Evolutionary conservation across 2,113 vertebrate genomes (phyloP), one percentile per base, ranked within the genome.

Genomic region (Alosa alosa): DNA sequence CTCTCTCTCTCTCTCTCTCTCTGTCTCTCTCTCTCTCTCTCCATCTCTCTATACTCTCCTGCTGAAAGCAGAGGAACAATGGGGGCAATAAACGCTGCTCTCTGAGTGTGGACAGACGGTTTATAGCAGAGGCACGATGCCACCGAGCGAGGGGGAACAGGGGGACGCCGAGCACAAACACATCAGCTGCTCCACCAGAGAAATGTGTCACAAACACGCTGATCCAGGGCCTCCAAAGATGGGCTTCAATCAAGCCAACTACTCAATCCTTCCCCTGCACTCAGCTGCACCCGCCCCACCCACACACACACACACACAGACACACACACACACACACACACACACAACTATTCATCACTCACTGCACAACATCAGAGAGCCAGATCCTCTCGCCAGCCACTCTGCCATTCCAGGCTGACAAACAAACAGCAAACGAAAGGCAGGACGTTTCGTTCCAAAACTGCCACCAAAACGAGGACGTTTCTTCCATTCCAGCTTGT

Each of bases 311-410:
- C 50, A 52, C 50, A 52, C 50, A 52, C 50, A 52, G 3, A 88
- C 85, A 88, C 86, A 78, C 86, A 84, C 84, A 52, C 50, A 52
- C 50, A 52, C 8, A 52, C 50, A 52, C 41, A 44, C 41, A 44
- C 41, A 44, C 18, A 22, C 55, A 18, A 72, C 25, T 36, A 72
- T 31, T 57, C 55, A 57, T 57, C 55, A 57, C 50, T 17, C 50
- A 60, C 22, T 64, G 20, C 60, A 72, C n/a, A 25, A 72, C 55
- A 57, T 20, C 55, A 60, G 18, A 60, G 55, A 22, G 55, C 18
- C 55, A 60, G 18, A 60, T 1, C 18, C 50, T 22, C 55, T 22
- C 20, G 52, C 52, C 52, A 55, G 17, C 17, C 17, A 17, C 15
- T 18, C 4, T 55, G 20, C 55, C 55, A 60, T 18, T 60, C 55